Base-by-base conservation (phyloP, 30 jellyfish, hydroid and myxozoan genomes). In the Nemopilema nomurai region DNA sequence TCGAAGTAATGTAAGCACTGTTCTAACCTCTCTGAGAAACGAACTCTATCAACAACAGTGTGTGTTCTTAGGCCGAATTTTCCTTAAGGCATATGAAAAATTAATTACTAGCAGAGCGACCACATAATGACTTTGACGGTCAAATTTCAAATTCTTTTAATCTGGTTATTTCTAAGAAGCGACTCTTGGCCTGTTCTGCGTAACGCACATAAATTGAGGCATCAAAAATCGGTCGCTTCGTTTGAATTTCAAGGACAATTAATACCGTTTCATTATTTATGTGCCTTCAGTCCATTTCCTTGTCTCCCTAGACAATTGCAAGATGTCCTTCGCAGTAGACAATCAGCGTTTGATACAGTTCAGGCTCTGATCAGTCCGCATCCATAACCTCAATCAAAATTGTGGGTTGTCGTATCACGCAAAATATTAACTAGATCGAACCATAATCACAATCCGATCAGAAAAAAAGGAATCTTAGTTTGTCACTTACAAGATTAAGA, bases 141-240 rank as follows among this genome's bases (percentile, higher is more conserved):
- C 78, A 30, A 77, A 77, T 77, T 77, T 77, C 78, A 62, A 77
- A 31, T 31, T 77, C 79, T 77, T 77, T 62, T 77, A 77, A 77
- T 77, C 87, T 77, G 87, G 87, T 77, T 77, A 77, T 77, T 53
- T 62, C 87, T 73, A 73, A 77, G 67, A 57, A 77, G 87, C 87
- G 87, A 62, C 87, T 77, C 87, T 77, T 57, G 87, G 87, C 87
- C 28, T 57, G 77, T 19, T 49, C 76, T 24, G 76, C 27, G 78
- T 18, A 22, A 31, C 69, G 28, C 65, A 27, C 78, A 77, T 29
- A 77, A 77, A 24, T 49, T 77, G 87, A 52, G 87, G 87, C 87
- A 25, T 57, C 21, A 16, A 41, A 1, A 25, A 32, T 29, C 33
- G n/a, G 33, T 17, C 1, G 80, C 28, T 32, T 19, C 28, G 7